A percentile compares a stretch with the other conserved stretches of the same genome.
These are phyloP conservation scores for Alca torda DNA, from an alignment of 2,797 vertebrate genomes.

Conservation along the genomic window DNA sequence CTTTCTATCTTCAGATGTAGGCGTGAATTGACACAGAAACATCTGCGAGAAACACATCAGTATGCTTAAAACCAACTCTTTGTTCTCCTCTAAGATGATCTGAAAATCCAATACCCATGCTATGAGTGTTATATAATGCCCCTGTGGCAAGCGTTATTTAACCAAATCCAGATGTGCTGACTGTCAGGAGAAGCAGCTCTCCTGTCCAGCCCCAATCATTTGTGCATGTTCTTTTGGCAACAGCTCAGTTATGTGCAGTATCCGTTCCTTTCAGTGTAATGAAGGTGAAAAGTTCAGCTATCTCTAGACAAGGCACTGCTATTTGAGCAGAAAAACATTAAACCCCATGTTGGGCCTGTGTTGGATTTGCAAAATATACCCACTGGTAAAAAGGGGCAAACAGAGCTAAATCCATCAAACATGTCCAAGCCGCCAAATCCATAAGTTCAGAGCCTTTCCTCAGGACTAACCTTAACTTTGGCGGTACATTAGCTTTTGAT, in stretches of 20 bases:
- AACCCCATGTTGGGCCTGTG: neutral
- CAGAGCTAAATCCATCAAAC: neutral
- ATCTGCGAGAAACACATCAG: constrained; percentile 33
- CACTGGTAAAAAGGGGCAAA: neutral
- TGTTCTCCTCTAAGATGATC: constrained; percentile 25
- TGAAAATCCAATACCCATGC: constrained; percentile 50
- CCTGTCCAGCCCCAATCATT: constrained; percentile 25
- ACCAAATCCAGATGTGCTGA: constrained; percentile 55
- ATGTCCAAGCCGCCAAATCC: neutral
- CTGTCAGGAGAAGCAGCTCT: constrained; percentile 33
- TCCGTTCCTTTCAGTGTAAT: neutral
- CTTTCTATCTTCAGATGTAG: constrained; percentile 21
- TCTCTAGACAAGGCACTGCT: neutral
- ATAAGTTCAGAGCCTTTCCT: neutral
- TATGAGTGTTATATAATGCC: constrained; percentile 58
- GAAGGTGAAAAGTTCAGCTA: constrained; percentile 63
- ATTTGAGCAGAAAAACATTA: neutral
- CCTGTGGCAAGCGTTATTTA: constrained; percentile 52
- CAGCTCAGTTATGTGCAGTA: constrained; percentile 50
- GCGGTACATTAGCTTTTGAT: neutral
- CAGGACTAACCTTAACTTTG: neutral
- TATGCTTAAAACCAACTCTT: constrained; percentile 32
- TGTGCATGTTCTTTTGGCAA: constrained; percentile 59
- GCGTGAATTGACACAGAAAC: constrained; percentile 1
- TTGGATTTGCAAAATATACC: neutral